These are phyloP conservation scores for Hirundo rustica DNA, from an alignment of 2,797 vertebrate genomes.

Conservation along the genomic window DNA sequence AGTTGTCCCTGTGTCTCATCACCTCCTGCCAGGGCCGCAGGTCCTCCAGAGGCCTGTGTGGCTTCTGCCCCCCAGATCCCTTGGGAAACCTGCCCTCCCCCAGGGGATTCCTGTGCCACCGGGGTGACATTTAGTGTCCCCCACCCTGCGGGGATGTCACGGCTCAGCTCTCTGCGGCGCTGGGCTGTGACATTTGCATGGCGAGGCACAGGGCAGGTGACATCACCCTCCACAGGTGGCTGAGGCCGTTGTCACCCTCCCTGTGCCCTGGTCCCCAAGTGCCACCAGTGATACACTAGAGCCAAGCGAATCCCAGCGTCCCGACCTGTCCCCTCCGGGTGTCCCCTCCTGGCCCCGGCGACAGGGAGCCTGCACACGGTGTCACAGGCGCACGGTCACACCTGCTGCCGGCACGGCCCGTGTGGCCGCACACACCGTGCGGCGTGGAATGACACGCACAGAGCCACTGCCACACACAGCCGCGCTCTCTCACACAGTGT, in stretches of 20 bases:
- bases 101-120: not conserved
- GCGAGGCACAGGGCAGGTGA: not conserved
- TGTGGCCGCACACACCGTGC: not conserved
- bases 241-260: not conserved
- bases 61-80: not conserved
- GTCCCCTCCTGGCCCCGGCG: not conserved
- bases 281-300: not conserved
- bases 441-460: not conserved
- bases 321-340: not conserved
- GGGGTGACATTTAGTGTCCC: not conserved
- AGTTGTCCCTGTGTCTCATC: not conserved
- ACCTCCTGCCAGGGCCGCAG: not conserved
- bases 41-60: not conserved
- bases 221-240: not conserved
- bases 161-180: rapidly evolving
- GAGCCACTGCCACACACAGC: not conserved
- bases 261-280: not conserved
- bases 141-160: not conserved
- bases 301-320: rapidly evolving
- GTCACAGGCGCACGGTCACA: not conserved
- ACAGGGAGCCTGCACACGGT: not conserved
- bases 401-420: not conserved
- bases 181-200: not conserved
- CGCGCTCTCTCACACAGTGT: not conserved
- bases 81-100: not conserved